These are phyloP conservation scores for Myiopsitta monachus DNA, from an alignment of 2,113 vertebrate species.

Conservation along the genomic window DNA sequence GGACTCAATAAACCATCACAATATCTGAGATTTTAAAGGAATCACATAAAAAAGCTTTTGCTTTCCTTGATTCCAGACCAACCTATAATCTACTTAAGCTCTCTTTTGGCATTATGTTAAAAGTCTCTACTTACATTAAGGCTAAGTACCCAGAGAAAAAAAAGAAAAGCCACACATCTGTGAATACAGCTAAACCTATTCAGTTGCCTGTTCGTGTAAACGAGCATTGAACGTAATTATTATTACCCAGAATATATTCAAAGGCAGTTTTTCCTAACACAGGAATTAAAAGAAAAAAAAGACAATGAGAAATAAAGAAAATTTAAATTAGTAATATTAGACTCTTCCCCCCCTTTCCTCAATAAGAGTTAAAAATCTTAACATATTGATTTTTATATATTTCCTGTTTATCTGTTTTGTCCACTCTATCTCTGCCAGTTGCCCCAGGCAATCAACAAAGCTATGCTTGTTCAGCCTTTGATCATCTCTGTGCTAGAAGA, in stretches of 20 bases:
- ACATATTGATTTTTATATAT: slow-evolving; percentile 71
- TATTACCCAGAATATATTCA: not conserved
- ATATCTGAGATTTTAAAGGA: not conserved
- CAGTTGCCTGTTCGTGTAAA: not conserved
- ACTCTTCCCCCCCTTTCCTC: not conserved
- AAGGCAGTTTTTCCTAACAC: not conserved
- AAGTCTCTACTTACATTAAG: not conserved
- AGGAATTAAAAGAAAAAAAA: not conserved
- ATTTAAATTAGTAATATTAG: accelerated
- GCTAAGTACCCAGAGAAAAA: not conserved
- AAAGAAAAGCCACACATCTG: not conserved
- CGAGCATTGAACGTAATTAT: not conserved
- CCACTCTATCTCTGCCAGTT: slow-evolving; percentile 60
- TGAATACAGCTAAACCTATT: not conserved
- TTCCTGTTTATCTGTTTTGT: slow-evolving; percentile 73
- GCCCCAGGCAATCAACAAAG: slow-evolving; percentile 86
- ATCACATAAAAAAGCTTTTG: not conserved
- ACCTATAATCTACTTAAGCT: not conserved
- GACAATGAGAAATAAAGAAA: not conserved
- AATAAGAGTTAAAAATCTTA: not conserved
- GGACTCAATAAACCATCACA: not conserved
- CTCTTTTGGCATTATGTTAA: not conserved
- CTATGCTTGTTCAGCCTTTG: slow-evolving; percentile 84
- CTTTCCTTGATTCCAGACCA: not conserved
- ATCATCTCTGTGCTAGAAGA: slow-evolving; percentile 81